phyloP scores from a whole-genome alignment of 2,797 vertebrate species.

The Loriculus beryllinus region DNA sequence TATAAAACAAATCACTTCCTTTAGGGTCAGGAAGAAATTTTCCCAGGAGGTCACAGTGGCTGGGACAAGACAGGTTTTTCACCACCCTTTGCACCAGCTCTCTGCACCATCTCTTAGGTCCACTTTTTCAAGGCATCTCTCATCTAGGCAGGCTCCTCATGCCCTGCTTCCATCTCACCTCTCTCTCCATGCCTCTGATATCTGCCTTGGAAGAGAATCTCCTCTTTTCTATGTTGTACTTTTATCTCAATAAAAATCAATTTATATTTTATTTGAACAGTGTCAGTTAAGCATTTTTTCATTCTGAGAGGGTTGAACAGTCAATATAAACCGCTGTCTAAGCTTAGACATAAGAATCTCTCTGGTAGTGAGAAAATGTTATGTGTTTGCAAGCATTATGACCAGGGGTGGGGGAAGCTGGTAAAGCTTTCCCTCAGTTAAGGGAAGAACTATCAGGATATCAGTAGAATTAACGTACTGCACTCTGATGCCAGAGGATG shows the following conservation, averaged over 20 bases:
- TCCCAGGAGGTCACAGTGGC: neutral
- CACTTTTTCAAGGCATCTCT: neutral
- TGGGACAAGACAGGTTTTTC: neutral
- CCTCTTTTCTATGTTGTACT: neutral
- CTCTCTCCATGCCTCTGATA: neutral
- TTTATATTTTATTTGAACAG: neutral
- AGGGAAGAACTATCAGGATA: neutral
- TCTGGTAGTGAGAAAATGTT: neutral
- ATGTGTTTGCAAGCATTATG: neutral
- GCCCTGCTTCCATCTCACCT: neutral
- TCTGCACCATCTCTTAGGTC: neutral
- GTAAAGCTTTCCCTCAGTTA: neutral
- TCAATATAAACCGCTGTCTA: neutral
- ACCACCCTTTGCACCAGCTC: neutral
- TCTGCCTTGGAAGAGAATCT: neutral
- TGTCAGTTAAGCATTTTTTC: neutral
- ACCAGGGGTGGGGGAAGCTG: neutral
- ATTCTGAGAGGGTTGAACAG: neutral
- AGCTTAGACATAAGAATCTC: neutral
- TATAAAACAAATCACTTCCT: neutral
- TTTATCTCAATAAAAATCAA: neutral
- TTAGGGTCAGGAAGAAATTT: neutral
- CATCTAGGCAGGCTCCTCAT: rapidly evolving
- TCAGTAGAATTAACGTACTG: neutral
- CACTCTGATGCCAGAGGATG: neutral